These are phyloP conservation scores for Chitala chitala DNA, from an alignment of 2,113 vertebrate genomes.

Conservation along the genomic window DNA sequence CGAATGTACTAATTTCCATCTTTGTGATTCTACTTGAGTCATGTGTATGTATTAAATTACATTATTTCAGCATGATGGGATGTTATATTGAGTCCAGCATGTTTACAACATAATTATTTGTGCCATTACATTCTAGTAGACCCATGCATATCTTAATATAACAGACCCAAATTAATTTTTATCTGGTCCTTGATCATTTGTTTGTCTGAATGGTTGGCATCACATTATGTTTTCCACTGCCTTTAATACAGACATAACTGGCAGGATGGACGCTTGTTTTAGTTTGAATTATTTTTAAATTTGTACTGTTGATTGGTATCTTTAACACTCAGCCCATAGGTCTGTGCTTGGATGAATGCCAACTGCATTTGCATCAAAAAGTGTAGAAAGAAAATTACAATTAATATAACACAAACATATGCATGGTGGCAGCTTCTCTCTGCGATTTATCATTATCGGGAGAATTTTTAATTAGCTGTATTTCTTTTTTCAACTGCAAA, in stretches of 20 bases:
- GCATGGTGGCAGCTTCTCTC: no score
- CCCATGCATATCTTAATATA: no score
- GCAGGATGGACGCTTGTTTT: not conserved
- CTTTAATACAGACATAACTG: not conserved
- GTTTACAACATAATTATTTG: no score
- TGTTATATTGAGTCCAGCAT: no score
- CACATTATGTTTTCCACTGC: not conserved
- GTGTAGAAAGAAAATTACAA: not conserved
- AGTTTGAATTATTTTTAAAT: constrained; percentile 5
- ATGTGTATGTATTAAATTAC: no score
- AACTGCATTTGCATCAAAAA: no score
- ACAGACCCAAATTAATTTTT: no score
- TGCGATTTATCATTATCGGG: not conserved
- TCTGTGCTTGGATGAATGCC: not conserved
- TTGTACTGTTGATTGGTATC: not conserved
- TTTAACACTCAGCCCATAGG: not conserved
- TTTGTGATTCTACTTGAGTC: no score
- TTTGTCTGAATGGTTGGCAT: not conserved
- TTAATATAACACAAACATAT: not conserved
- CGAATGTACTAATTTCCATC: no score
- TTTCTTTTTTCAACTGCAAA: not conserved
- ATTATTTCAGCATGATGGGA: no score
- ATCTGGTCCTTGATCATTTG: not conserved
- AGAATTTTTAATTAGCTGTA: not conserved
- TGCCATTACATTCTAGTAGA: no score